Evolutionary conservation across 2,888 invertebrate genomes (phyloP).

Genomic region (Drosophila sordidula): DNA sequence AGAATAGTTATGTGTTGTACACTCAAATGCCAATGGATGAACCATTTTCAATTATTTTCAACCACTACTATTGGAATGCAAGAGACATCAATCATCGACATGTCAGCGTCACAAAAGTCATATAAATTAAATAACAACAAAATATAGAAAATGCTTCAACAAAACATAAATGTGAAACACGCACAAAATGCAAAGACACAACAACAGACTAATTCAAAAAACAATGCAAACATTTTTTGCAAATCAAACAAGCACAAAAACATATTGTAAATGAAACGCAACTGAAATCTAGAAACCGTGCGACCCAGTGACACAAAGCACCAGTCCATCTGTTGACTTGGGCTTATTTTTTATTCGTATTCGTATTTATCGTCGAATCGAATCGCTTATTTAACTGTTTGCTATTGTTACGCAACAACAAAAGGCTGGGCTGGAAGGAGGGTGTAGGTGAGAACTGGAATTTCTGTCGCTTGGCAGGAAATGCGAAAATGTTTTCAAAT

Average conservation of each 20-base stretch:
- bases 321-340: constrained; percentile 35
- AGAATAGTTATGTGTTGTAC: background rate
- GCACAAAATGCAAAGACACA: constrained; percentile 23
- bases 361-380: constrained; percentile 16
- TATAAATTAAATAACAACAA: constrained; percentile 15
- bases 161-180: constrained; percentile 32
- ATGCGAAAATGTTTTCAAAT: constrained; percentile 65
- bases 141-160: constrained; percentile 31
- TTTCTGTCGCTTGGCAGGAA: constrained; percentile 44
- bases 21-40: constrained; percentile 22
- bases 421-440: background rate
- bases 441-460: background rate
- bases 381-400: constrained; percentile 50
- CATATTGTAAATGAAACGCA: constrained; percentile 38
- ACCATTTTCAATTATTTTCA: constrained; percentile 41
- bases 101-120: constrained; percentile 1
- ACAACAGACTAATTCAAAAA: too few species aligned
- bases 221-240: constrained; percentile 39
- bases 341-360: constrained; percentile 7
- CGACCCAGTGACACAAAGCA: constrained; percentile 37
- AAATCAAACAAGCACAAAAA: constrained; percentile 43
- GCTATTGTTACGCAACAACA: constrained; percentile 25
- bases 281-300: constrained; percentile 33
- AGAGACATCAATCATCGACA: constrained; percentile 1
- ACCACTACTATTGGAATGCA: constrained; percentile 16